Percentiles rank a stretch among this genome's conserved stretches.
Conservation (phyloP, 2,888 invertebrate species). For the Isoperla grammatica region DNA sequence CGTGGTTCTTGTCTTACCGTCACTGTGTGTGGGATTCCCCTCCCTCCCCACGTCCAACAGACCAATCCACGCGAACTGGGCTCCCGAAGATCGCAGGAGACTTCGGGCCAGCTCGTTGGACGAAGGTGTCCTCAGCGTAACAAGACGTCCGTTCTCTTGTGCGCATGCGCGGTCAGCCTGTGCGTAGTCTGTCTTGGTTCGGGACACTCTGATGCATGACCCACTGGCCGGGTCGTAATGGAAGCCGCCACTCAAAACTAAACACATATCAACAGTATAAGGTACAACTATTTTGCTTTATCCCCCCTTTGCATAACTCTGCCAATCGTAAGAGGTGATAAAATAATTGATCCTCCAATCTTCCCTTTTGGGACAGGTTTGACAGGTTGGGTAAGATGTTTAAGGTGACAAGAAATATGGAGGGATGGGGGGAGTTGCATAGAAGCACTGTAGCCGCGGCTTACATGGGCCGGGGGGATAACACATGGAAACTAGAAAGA, state of each 20-base stretch:
- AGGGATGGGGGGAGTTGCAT: too few relatives aligned
- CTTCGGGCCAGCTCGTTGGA: slow-evolving; percentile 6
- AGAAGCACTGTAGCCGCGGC: too few relatives aligned
- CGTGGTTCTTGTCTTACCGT: too few relatives aligned
- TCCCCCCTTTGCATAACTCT: too few relatives aligned
- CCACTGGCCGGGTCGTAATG: slow-evolving; percentile 4
- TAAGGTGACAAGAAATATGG: too few relatives aligned
- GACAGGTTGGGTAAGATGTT: too few relatives aligned
- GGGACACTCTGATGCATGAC: slow-evolving; percentile 7
- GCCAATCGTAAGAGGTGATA: too few relatives aligned
- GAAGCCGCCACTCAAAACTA: slow-evolving; percentile 18
- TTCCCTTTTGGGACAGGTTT: too few relatives aligned
- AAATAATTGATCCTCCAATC: too few relatives aligned
- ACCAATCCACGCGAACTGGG: slow-evolving; percentile 19
- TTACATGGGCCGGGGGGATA: too few relatives aligned
- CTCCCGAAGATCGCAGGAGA: slow-evolving; percentile 3
- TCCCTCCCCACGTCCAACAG: slow-evolving; percentile 11
- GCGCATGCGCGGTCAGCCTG: slow-evolving; percentile 7
- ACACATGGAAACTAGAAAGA: too few relatives aligned
- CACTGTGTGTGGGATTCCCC: slow-evolving; percentile 19
- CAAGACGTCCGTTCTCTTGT: slow-evolving; percentile 10
- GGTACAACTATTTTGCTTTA: not conserved
- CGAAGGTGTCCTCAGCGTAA: not conserved
- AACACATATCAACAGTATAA: not conserved
- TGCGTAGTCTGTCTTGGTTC: slow-evolving; percentile 8